Evolutionary conservation across 2,888 invertebrate genomes (phyloP), one percentile per base, ranked within the genome.

Genomic region (Drosophila melanosoma): DNA sequence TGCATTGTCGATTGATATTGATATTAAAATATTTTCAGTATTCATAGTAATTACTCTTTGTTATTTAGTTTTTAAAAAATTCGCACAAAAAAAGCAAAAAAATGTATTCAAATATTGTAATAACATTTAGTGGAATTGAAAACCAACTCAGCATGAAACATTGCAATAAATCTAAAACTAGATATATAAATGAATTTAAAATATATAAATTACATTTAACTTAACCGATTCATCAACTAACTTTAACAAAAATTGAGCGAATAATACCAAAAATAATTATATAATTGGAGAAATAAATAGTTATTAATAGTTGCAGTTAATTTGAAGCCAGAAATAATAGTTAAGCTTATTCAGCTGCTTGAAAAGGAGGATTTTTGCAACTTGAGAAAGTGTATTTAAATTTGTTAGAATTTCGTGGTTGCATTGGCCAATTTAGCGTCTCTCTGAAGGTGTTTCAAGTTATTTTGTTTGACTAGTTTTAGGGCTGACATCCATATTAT

Each of bases 391-490:
- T 20, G 26, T 40, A 20, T 40, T 54, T 29, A 12, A 20, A 20
- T 49, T 69, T 20, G 23, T 35, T 26, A 12, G 17, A 10, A 7
- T 33, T 40, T 42, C 6, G 38, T 23, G 17, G 23, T 62, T 42
- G 23, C 7, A 26, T 23, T 45, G 20, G n/a, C 20, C 26, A 48
- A 45, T 45, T 45, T 8, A 45, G 8, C 23, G 45, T 1, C 20
- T 59, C 32, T 49, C 51, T 52, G 20, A 52, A 62, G 51, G 58
- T 77, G 62, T 59, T 77, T 66, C 54, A 56, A 26, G 42, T 33
- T 58, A 65, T 59, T 66, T 61, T 53, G 35, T 57, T 48, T 29
- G 57, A 45, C 26, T 29, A 33, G 33, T 72, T 54, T 61, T 12
- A 8, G 15, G 23, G 29, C 23, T 49, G 35, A 53, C 48, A 12